Percentiles rank a stretch among this genome's conserved stretches.
phyloP scores from a whole-genome alignment of 35 echinoderm and acorn worm genomes.

The Acanthaster planci region DNA sequence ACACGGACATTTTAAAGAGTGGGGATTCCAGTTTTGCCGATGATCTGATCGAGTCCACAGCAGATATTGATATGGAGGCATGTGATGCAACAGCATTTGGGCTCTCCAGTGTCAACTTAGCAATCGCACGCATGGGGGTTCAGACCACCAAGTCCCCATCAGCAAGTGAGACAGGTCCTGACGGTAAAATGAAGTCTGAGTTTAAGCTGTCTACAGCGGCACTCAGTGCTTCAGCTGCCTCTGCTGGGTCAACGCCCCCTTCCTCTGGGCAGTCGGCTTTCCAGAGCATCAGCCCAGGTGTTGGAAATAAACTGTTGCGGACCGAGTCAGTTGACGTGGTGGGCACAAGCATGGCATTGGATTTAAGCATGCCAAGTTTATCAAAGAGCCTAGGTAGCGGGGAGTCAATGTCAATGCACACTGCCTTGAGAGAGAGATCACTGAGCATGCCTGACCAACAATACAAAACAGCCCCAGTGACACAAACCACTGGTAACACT shows the following conservation, averaged over 20 bases:
- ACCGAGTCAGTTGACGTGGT: neutral
- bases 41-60: constrained; percentile 41
- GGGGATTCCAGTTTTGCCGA: constrained; percentile 45
- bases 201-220: constrained; percentile 12
- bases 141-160: constrained; percentile 31
- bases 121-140: constrained; percentile 70
- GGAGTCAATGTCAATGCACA: neutral
- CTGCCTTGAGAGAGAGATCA: constrained; percentile 17
- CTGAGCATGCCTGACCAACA: neutral
- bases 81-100: constrained; percentile 53
- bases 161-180: constrained; percentile 29
- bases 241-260: neutral
- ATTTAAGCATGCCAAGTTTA: constrained; percentile 42
- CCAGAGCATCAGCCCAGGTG: neutral
- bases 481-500: neutral
- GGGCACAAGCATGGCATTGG: constrained; percentile 7
- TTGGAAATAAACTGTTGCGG: neutral
- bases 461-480: neutral
- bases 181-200: constrained; percentile 16
- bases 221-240: constrained; percentile 8
- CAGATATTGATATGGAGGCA: constrained; percentile 27
- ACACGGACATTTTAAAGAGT: constrained; percentile 41
- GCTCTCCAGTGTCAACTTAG: constrained; percentile 60
- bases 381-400: constrained; percentile 25
- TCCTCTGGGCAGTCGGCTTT: constrained; percentile 2